Evolutionary conservation across 2,888 invertebrate genomes (phyloP).

Genomic region (Alentia gelatinosa): DNA sequence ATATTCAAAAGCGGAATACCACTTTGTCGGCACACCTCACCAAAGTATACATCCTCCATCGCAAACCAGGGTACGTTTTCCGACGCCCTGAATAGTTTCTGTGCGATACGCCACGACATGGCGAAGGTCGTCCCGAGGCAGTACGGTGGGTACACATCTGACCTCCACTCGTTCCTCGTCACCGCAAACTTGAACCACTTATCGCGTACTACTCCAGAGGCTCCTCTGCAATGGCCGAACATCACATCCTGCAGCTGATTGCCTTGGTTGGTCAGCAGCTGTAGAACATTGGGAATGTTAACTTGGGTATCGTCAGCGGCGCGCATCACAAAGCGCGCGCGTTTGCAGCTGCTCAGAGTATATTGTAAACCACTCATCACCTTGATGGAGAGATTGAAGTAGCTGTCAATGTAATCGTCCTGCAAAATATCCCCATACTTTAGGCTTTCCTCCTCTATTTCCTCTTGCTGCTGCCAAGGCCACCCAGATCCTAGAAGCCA

Average conservation of each 20-base stretch:
- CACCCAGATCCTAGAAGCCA: neutral
- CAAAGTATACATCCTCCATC: constrained; percentile 6
- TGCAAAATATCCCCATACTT: neutral
- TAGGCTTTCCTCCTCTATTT: neutral
- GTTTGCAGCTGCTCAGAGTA: neutral
- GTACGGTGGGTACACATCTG: neutral
- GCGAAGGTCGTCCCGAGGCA: neutral
- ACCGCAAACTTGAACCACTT: neutral
- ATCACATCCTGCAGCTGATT: neutral
- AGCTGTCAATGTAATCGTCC: neutral
- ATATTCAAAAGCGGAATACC: neutral
- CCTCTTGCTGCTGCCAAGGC: neutral
- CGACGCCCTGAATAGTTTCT: neutral
- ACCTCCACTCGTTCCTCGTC: neutral
- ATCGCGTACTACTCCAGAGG: neutral
- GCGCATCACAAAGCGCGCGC: neutral
- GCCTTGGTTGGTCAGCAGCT: neutral
- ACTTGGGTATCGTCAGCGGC: neutral
- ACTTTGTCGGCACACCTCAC: neutral
- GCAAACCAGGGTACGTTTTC: neutral
- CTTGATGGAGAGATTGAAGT: neutral
- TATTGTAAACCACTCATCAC: neutral
- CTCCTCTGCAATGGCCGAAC: neutral
- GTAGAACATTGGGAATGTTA: neutral
- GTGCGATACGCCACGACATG: neutral